A percentile compares a stretch with the other conserved stretches of the same genome.
phyloP scores from a whole-genome alignment of 2,888 invertebrate genomes.

The Escarpia spicata region DNA sequence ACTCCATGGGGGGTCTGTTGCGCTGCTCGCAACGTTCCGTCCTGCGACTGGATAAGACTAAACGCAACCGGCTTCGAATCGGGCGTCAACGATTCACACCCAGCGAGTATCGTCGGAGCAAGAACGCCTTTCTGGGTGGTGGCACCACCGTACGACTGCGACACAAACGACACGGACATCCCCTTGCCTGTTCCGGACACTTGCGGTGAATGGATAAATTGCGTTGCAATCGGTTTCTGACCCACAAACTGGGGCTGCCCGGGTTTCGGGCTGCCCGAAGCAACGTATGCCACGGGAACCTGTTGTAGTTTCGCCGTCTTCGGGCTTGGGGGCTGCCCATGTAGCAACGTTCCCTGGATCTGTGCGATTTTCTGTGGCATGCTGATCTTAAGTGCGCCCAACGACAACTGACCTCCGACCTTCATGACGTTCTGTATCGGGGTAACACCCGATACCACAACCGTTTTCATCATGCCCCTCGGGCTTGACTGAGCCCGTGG shows the following conservation, averaged over 20 bases:
- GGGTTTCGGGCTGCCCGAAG: not conserved
- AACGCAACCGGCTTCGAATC: slow-evolving; percentile 34
- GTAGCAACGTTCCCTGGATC: not conserved
- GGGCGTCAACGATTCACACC: not conserved
- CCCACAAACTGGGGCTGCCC: not conserved
- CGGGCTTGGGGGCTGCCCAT: not conserved
- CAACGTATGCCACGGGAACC: not conserved
- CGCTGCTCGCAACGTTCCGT: not conserved
- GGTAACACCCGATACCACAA: slow-evolving; percentile 13
- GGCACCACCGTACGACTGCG: not conserved
- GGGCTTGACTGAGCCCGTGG: slow-evolving; percentile 26
- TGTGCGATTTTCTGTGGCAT: not conserved
- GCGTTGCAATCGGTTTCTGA: not conserved
- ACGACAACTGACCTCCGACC: not conserved
- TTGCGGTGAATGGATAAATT: slow-evolving; percentile 24
- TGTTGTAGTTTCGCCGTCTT: not conserved
- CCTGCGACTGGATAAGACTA: slow-evolving; percentile 31
- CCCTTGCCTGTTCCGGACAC: not conserved
- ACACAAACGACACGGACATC: not conserved
- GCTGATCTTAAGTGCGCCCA: not conserved
- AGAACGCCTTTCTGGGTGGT: not conserved
- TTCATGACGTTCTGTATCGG: slow-evolving; percentile 22
- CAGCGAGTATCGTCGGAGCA: not conserved
- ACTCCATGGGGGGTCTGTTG: not conserved
- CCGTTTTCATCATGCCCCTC: not conserved